A percentile compares a stretch with the other conserved stretches of the same genome.
Conservation (phyloP, 2,797 vertebrate species). For the Tadarida brasiliensis region DNA sequence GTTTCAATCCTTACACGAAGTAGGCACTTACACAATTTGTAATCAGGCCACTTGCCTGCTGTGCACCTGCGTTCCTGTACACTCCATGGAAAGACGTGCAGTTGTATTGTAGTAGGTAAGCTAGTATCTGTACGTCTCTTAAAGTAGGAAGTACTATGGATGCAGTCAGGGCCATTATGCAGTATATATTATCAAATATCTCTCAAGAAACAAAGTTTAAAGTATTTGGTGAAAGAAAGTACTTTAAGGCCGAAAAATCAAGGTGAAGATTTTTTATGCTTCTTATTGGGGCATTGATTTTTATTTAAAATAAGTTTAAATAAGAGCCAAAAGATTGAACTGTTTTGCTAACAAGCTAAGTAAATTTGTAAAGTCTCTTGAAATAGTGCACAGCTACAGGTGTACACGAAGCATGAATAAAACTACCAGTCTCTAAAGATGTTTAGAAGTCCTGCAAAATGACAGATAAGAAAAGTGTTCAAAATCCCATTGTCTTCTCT, state of each 20-base stretch:
- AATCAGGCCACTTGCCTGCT: neutral
- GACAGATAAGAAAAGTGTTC: neutral
- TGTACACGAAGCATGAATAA: neutral
- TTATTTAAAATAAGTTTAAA: conserved; percentile 67
- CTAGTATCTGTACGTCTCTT: neutral
- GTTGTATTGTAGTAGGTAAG: neutral
- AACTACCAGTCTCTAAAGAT: neutral
- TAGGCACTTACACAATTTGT: neutral
- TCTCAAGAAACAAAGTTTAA: neutral
- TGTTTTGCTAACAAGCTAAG: conserved; percentile 20
- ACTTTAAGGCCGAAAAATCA: neutral
- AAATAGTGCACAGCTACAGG: neutral
- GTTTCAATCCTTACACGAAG: neutral
- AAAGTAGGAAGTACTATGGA: neutral
- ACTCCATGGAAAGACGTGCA: neutral
- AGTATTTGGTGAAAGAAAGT: neutral
- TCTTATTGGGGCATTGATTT: neutral
- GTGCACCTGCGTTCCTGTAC: neutral
- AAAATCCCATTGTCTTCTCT: neutral
- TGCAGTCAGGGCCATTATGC: neutral
- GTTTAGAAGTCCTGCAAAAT: conserved; percentile 51
- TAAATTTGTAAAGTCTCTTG: neutral
- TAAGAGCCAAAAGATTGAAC: neutral
- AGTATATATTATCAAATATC: neutral
- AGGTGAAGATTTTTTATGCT: neutral